Evolutionary conservation across 2,113 vertebrate species (phyloP).

Genomic region (Oryzias celebensis): DNA sequence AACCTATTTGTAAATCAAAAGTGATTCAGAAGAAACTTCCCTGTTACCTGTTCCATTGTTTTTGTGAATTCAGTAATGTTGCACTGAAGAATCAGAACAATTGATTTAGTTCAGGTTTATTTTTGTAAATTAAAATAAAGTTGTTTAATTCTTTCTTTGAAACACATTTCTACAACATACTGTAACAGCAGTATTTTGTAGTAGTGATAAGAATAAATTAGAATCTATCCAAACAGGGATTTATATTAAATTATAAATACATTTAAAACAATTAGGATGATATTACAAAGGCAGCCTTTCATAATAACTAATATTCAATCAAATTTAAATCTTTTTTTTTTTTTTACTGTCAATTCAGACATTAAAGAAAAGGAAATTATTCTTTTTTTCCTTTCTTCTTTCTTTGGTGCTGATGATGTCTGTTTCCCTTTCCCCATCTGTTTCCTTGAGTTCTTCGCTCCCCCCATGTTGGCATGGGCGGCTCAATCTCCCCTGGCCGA

Average conservation of each 20-base stretch:
- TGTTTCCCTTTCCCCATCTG: slow-evolving; percentile 38
- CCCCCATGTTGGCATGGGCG: slow-evolving; percentile 84
- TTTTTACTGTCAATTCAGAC: background rate
- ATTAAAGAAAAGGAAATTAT: slow-evolving; percentile 12
- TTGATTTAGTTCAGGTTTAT: slow-evolving; percentile 19
- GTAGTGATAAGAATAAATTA: slow-evolving; percentile 8
- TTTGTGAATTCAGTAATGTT: background rate
- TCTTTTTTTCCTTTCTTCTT: slow-evolving; percentile 64
- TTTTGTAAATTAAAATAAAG: background rate
- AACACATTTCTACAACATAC: slow-evolving; percentile 17
- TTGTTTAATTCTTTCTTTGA: slow-evolving; percentile 1
- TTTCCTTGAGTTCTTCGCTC: slow-evolving; percentile 67
- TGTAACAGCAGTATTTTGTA: slow-evolving; percentile 18
- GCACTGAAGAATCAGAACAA: background rate
- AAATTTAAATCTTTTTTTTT: slow-evolving; percentile 1
- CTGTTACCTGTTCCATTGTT: no score
- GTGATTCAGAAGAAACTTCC: no score
- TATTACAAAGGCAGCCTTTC: slow-evolving; percentile 1
- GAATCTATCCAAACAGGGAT: slow-evolving; percentile 11
- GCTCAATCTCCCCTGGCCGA: slow-evolving; percentile 84
- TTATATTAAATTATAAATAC: slow-evolving; percentile 10
- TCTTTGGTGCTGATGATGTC: slow-evolving; percentile 44
- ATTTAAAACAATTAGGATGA: slow-evolving; percentile 9
- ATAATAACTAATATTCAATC: background rate
- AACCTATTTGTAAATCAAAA: no score